Percentiles rank a stretch among this genome's conserved stretches.
Evolutionary conservation across 2,113 vertebrate genomes (phyloP).

Genomic region (Myiagra hebetior): DNA sequence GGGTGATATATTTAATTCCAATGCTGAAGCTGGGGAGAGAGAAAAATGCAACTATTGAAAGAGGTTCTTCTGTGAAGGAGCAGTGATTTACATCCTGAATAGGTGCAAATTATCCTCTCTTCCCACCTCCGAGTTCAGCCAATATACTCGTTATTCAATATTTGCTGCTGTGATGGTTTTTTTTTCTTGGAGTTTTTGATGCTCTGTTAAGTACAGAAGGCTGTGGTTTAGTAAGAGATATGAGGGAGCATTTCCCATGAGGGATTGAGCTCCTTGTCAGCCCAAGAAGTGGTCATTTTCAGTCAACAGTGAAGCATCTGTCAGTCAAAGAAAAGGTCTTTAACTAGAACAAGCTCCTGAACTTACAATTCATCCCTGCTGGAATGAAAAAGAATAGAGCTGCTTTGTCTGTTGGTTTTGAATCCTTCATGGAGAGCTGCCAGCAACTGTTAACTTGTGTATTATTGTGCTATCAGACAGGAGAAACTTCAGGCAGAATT

Average conservation of each 20-base stretch:
- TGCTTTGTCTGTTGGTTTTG: neutral
- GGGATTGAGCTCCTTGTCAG: neutral
- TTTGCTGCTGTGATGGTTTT: neutral
- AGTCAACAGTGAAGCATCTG: neutral
- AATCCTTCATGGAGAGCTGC: neutral
- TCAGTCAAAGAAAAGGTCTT: neutral
- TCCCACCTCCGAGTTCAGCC: neutral
- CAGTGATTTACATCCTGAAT: neutral
- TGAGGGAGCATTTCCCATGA: neutral
- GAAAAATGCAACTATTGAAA: neutral
- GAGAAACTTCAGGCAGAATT: neutral
- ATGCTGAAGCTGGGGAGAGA: neutral
- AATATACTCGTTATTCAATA: neutral
- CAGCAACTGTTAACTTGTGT: neutral
- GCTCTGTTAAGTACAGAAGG: neutral
- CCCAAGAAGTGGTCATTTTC: neutral
- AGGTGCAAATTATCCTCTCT: neutral
- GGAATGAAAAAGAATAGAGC: neutral
- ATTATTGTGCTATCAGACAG: neutral
- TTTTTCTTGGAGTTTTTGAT: neutral
- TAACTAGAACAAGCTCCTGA: neutral
- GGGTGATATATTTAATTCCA: neutral
- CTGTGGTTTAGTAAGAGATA: neutral
- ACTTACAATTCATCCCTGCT: neutral
- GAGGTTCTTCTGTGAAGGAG: neutral